Evolutionary conservation across 1,140 invertebrate genomes (phyloP), one percentile per base, ranked within the genome.

Genomic region (Panagrolaimus sp.): DNA sequence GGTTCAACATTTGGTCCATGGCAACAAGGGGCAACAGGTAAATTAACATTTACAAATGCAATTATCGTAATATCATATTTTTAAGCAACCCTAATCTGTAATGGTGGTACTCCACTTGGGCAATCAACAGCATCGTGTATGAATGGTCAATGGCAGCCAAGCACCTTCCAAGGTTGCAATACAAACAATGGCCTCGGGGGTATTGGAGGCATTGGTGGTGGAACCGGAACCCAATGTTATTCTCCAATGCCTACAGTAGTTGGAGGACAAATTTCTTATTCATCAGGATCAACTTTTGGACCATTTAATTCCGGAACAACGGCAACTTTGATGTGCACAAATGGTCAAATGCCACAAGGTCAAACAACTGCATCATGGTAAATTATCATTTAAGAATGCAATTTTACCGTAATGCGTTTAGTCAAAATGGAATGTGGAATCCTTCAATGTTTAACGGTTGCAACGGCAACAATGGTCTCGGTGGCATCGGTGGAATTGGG

Each of bases 371-470:
- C 32, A 63, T 3, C 24, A 0, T 24, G n/a, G n/a, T n/a, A n/a
- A n/a, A n/a, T n/a, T n/a, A n/a, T n/a, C n/a, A n/a, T 8, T 9
- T 45, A 8, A 15, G 15, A 45, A 9, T 45, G 8, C 15, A 15
- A 8, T 15, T 9, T 15, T 45, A 9, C n/a, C n/a, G n/a, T n/a
- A n/a, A n/a, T n/a, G n/a, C n/a, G n/a, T n/a, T n/a, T n/a, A n/a
- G 62, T 43, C 12, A 8, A 8, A 64, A 64, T 64, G 63, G 63
- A 9, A 14, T 38, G 12, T 64, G 63, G 63, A 43, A 32, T 6
- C 63, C 63, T n/a, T 2, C 63, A 12, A 7, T 28, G 10, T 58
- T 58, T 8, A 58, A 12, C 17, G 52, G 52, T 12, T 58, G 52
- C 28, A 28, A n/a, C 12, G 12, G 21, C 4, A 55, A 14, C 8